These are phyloP conservation scores for Colaptes auratus DNA, from an alignment of 2,113 vertebrate species.

Conservation along the genomic window DNA sequence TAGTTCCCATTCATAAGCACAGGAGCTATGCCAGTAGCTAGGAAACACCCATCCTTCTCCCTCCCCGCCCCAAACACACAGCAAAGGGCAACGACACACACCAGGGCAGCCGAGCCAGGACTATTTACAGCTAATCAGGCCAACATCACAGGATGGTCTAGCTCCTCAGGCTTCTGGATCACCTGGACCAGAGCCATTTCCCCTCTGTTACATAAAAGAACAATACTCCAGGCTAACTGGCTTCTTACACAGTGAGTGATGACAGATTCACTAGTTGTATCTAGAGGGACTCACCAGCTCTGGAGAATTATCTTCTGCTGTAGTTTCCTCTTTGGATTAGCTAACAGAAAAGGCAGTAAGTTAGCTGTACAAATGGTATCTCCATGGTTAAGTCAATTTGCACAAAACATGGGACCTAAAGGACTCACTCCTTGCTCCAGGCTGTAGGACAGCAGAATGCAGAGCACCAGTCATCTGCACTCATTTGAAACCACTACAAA, in stretches of 20 bases:
- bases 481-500: neutral
- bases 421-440: neutral
- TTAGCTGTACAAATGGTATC: neutral
- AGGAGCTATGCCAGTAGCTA: neutral
- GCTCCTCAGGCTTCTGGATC: slow-evolving; percentile 33
- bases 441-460: neutral
- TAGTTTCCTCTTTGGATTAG: neutral
- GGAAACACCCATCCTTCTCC: neutral
- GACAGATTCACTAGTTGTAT: slow-evolving; percentile 4
- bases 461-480: neutral
- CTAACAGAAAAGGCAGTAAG: neutral
- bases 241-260: neutral
- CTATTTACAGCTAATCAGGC: neutral
- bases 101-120: neutral
- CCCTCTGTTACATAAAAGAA: slow-evolving; percentile 10
- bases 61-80: neutral
- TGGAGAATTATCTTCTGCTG: neutral
- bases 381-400: neutral
- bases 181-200: slow-evolving; percentile 22
- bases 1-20: neutral
- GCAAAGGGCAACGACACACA: neutral
- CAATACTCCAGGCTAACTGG: slow-evolving; percentile 14
- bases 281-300: neutral
- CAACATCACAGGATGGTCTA: neutral
- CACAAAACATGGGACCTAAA: neutral